Evolutionary conservation across 1,140 invertebrate species (phyloP), one percentile per base, ranked within the genome.

Genomic region (Cydia strobilella): DNA sequence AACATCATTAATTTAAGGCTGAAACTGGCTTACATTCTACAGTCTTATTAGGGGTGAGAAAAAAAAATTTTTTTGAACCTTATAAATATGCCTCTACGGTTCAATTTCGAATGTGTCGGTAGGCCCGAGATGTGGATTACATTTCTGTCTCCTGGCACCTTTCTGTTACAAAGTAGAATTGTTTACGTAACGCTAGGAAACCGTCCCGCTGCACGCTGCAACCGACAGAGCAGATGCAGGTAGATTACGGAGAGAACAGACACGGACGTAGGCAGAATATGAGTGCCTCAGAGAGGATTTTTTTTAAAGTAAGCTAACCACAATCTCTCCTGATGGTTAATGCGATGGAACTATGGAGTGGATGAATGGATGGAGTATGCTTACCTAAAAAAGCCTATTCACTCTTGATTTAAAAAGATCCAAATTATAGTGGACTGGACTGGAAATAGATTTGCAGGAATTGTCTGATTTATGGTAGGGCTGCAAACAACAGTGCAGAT

Each of bases 121-220:
- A 51, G n/a, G 48, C 5, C 42, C 51, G 20, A 59, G 20, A 59
- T 59, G 18, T 59, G 54, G 18, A 59, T 59, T 59, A 59, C 54
- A 59, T 59, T 59, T 59, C 42, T 39, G 54, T 59, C 54, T 23
- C 54, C 51, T 18, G 51, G 20, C 20, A 59, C 54, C 54, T 59
- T 59, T 59, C 51, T 20, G 18, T 23, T 54, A 59, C 54, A 59
- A 59, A 59, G 54, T 59, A 5, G 48, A 18, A 59, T 59, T 59
- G 54, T 59, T 59, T 59, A 59, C 54, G 54, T 59, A 59, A 59
- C 54, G 54, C 54, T 59, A 23, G 54, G 54, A 59, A 59, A 59
- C 54, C 20, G 54, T 59, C 54, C 54, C 54, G 35, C 35, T 39
- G 35, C 35, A 39, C 35, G 45, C 45, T 59, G 54, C 54, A 59